Evolutionary conservation across 2,888 invertebrate genomes (phyloP), one percentile per base, ranked within the genome.

Genomic region (Escarpia spicata): DNA sequence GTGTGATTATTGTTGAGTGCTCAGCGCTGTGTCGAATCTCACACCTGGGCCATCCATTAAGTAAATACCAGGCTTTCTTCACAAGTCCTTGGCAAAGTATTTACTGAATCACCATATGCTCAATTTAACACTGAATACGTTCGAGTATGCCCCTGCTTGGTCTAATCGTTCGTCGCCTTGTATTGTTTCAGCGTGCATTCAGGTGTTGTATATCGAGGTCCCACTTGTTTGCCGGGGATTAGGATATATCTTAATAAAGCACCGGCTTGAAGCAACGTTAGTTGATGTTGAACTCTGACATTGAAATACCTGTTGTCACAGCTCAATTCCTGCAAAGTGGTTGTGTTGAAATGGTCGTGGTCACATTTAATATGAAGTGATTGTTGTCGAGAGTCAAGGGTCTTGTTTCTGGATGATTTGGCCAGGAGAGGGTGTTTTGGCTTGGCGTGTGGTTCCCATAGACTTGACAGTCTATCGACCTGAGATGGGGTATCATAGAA

Each of bases 111-210:
- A 26, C 26, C 75, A 26, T 26, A 75, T 75, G 75, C 75, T 75
- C 75, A 75, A 75, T 75, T 75, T 75, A 75, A 75, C 75, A 75
- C 75, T 75, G 75, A 75, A 75, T n/a, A 75, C 75, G 75, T 75
- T 75, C 75, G 75, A 75, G 75, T 75, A 75, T 75, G 75, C 75
- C 75, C 75, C 75, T 75, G 75, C 75, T 75, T 75, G 75, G 75
- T n/a, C 75, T 75, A 75, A 75, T 75, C 75, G 75, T 75, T 75
- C 75, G 75, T 75, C n/a, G 75, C 26, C 26, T 26, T n/a, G 75
- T 75, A 75, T 75, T 75, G 75, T 75, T 75, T 75, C 75, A 3
- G 26, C 26, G 75, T 26, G 75, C 75, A 75, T 75, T 75, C 75
- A 75, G 75, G 19, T 26, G 75, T 26, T 19, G 75, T 75, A 75